Evolutionary conservation across 2,113 vertebrate species (phyloP).

Genomic region (Cheirogaleus medius): DNA sequence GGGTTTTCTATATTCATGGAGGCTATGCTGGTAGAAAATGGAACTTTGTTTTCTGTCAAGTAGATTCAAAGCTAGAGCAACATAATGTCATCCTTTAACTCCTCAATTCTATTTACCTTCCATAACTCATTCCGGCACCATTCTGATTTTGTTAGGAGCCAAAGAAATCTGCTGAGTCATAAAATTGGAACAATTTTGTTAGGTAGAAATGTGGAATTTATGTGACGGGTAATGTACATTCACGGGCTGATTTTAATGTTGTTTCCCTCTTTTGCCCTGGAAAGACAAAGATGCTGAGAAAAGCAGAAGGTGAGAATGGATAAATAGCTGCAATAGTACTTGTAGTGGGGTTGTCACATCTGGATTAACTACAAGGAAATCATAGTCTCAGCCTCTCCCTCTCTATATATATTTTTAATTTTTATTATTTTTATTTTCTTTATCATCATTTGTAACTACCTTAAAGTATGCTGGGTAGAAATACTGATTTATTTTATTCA

Average conservation of each 20-base stretch:
- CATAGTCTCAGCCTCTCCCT: not conserved
- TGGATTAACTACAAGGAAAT: not conserved
- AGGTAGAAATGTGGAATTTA: not conserved
- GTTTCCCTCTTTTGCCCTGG: not conserved
- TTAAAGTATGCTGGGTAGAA: not conserved
- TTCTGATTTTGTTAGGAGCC: not conserved
- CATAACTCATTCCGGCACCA: not conserved
- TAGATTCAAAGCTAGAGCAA: not conserved
- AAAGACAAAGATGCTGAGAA: not conserved
- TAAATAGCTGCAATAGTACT: not conserved
- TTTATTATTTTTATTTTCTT: not conserved
- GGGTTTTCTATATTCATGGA: not conserved
- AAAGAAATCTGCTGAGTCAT: constrained; percentile 19
- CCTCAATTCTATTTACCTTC: not conserved
- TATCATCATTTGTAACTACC: constrained; percentile 8
- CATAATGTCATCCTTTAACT: not conserved
- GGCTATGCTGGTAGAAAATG: not conserved
- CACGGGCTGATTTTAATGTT: not conserved
- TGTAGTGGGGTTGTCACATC: not conserved
- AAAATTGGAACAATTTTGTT: not conserved
- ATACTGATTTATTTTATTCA: not conserved
- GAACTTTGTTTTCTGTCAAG: not conserved
- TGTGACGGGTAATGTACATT: constrained; percentile 20
- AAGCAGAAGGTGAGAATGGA: not conserved
- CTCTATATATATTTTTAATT: not conserved